A percentile compares a stretch with the other conserved stretches of the same genome.
These are phyloP conservation scores for Bicyclus anynana DNA, from an alignment of 1,140 invertebrate species.

Conservation along the genomic window DNA sequence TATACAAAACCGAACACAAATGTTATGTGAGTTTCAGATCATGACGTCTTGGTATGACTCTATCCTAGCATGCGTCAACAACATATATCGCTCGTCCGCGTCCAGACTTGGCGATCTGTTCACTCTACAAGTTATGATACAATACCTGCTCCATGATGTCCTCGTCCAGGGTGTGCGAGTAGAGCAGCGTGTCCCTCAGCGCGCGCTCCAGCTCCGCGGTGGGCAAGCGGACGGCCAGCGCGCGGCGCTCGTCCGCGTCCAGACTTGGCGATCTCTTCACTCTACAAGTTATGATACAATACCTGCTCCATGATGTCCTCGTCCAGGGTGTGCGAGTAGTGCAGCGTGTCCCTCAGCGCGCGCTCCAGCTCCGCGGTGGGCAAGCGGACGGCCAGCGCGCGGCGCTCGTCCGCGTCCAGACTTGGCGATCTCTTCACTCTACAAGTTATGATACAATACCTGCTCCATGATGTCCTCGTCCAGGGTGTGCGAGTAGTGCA, in stretches of 20 bases:
- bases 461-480: constrained; percentile 65
- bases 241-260: not conserved
- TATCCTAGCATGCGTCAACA: no score
- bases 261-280: not conserved
- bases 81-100: not conserved
- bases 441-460: no score
- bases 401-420: constrained; percentile 1
- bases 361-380: constrained; percentile 65
- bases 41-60: no score
- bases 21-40: not conserved
- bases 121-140: no score
- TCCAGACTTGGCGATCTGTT: not conserved
- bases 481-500: constrained; percentile 58
- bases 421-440: no score
- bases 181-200: constrained; percentile 55
- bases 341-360: constrained; percentile 53
- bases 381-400: constrained; percentile 33
- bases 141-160: constrained; percentile 47
- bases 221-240: constrained; percentile 42
- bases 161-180: constrained; percentile 59
- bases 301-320: constrained; percentile 64
- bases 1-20: no score
- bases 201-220: constrained; percentile 65
- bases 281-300: not conserved
- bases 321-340: constrained; percentile 62